Base-by-base conservation (phyloP, 2,888 invertebrate genomes). In the Cataglyphis livida region DNA sequence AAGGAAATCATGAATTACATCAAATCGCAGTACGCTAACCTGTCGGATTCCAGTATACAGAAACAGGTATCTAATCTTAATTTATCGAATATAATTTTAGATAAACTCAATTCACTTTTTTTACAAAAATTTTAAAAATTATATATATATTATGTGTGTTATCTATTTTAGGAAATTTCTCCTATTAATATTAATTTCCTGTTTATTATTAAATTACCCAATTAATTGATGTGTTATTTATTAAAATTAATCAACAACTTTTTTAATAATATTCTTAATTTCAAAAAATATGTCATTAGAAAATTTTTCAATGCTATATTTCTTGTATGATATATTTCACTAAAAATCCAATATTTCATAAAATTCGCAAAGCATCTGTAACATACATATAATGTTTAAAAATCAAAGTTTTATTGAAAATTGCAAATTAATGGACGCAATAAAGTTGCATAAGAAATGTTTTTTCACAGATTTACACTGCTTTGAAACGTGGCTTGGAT, bases 1-100 rank as follows among this genome's bases (percentile, higher is more conserved):
- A 93, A 92, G 83, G 93, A 94, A 74, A 94, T 94, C 71, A 87
- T 93, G 85, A 93, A 90, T 81, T 94, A 92, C 76, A 93, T 94
- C 75, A 88, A 85, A 82, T 89, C 93, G 3, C 93, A 94, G 71
- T 91, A 92, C 81, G 89, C 91, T 48, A 21, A 32, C 12, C 85
- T 89, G 0, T 79, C 91, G 7, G 93, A 92, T 21, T 51, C 89
- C 9, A 81, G 84, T 0, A 83, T 93, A 48, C 92, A 93, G 59
- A 92, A 92, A 82, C 92, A 92, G 89, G 94, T 94, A 81, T 18
- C 25, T 12, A 21, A 75, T 48, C n/a, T 83, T 64, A 41, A 51
- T 54, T 65, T 25, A 28, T 5, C 3, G 3, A 48, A 32, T n/a
- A 57, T 41, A 57, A 57, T 28, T 66, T 66, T 18, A 32, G 28